Evolutionary conservation across 2,113 vertebrate species (phyloP), one percentile per base, ranked within the genome.

Genomic region (Odontesthes bonariensis): DNA sequence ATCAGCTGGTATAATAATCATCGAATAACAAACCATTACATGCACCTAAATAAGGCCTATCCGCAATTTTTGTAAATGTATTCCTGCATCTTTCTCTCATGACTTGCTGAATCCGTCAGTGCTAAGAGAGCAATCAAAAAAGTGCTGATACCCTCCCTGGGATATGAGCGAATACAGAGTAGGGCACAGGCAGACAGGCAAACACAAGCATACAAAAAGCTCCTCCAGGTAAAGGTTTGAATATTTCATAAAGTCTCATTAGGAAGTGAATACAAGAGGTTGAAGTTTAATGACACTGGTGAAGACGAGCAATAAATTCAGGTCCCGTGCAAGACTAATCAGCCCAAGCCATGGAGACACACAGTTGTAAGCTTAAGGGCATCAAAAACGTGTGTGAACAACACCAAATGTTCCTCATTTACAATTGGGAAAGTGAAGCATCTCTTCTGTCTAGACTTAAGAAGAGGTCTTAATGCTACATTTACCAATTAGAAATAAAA

Each of bases 241-340:
- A 92, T 91, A 89, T 93, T 91, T 92, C 81, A 93, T 88, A 85
- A 83, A 79, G 83, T 78, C 90, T 92, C 86, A 90, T 91, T 91
- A 89, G 63, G 58, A 47, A 59, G 62, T 74, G 76, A 82, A 79
- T 83, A 54, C 69, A 86, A 83, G 80, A 84, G 85, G 74, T 61
- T 87, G 73, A 65, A 54, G 73, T 77, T 75, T 86, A 88, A 83
- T 80, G 84, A 83, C 86, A 86, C 73, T 23, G 68, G 63, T 1
- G 13, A 79, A 82, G 75, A 75, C 56, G 60, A 77, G 63, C 74
- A 87, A 86, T 87, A 77, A 76, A 85, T 89, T 86, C 87, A 64
- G 81, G 79, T 84, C 68, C 33, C 57, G 55, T 77, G 79, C 47
- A 40, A 80, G 68, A 60, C 70, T 79, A 75, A 84, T 86, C 73